Evolutionary conservation across 2,888 invertebrate genomes (phyloP).

Genomic region (Orthosia gracilis): DNA sequence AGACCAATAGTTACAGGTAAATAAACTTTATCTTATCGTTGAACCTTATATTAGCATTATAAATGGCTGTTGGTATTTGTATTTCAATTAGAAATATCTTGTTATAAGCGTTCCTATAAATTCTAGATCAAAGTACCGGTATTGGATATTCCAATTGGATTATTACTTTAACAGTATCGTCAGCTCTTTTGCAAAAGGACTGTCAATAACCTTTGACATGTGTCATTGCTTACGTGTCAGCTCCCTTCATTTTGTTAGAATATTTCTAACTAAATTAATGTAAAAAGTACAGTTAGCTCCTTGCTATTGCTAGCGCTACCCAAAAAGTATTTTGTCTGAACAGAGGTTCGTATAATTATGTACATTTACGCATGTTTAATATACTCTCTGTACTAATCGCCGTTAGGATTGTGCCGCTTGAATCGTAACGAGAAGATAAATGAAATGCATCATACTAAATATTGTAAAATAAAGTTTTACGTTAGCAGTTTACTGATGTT

Average conservation of each 20-base stretch:
- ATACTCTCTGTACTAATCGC: slow-evolving; percentile 10
- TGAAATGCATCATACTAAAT: slow-evolving; percentile 30
- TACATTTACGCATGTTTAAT: not conserved
- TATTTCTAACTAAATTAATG: slow-evolving; percentile 63
- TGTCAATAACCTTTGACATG: slow-evolving; percentile 91
- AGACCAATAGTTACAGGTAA: slow-evolving; percentile 57
- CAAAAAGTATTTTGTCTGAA: slow-evolving; percentile 10
- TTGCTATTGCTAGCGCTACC: slow-evolving; percentile 30
- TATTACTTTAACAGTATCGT: slow-evolving; percentile 31
- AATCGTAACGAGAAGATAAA: slow-evolving; percentile 28
- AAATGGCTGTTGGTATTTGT: slow-evolving; percentile 47
- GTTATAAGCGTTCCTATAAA: not conserved
- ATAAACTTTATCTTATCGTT: slow-evolving; percentile 55
- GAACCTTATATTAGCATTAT: slow-evolving; percentile 31
- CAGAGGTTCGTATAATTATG: slow-evolving; percentile 40
- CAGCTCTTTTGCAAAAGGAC: slow-evolving; percentile 76
- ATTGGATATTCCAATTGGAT: slow-evolving; percentile 22
- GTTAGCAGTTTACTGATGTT: not conserved
- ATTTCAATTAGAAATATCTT: slow-evolving; percentile 14
- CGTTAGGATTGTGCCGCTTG: slow-evolving; percentile 37
- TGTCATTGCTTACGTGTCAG: slow-evolving; percentile 91
- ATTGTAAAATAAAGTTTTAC: not conserved
- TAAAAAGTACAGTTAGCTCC: slow-evolving; percentile 37
- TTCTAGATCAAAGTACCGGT: slow-evolving; percentile 2
- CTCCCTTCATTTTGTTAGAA: slow-evolving; percentile 79